Evolutionary conservation across 37 sponge, comb jelly and placozoan species (phyloP).

Genomic region (Ephydatia muelleri): DNA sequence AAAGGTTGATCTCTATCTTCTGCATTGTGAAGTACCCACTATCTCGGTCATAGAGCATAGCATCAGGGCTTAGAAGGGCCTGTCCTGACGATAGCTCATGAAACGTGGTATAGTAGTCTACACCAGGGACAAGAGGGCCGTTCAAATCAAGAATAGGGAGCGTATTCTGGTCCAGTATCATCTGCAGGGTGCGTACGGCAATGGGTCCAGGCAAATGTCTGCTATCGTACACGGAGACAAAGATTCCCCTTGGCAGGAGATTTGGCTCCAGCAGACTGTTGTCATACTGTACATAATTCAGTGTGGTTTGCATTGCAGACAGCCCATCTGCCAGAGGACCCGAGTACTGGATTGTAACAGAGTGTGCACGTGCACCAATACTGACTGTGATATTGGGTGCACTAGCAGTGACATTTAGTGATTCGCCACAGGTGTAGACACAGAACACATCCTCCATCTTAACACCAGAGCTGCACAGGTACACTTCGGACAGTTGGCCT

Average conservation of each 20-base stretch:
- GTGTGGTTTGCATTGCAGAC: constrained; percentile 30
- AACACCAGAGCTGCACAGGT: constrained; percentile 31
- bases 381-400: constrained; percentile 23
- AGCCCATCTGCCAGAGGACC: constrained; percentile 26
- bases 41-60: constrained; percentile 72
- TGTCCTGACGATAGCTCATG: constrained; percentile 42
- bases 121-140: constrained; percentile 36
- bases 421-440: constrained; percentile 59
- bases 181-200: constrained; percentile 16
- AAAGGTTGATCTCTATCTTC: constrained; percentile 28
- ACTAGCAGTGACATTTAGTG: neutral
- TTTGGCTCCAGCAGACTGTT: constrained; percentile 61
- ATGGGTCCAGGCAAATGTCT: constrained; percentile 17
- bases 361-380: constrained; percentile 30
- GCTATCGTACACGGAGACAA: constrained; percentile 41
- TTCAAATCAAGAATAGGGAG: constrained; percentile 66
- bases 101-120: constrained; percentile 40
- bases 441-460: constrained; percentile 8
- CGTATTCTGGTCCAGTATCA: constrained; percentile 52
- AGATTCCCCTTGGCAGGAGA: constrained; percentile 43
- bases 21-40: constrained; percentile 57
- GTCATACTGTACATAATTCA: constrained; percentile 19
- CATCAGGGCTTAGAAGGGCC: constrained; percentile 35
- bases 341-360: constrained; percentile 44
- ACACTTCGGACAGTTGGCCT: constrained; percentile 39